These are phyloP conservation scores for Drosophila borborema DNA, from an alignment of 2,888 invertebrate genomes.

Conservation along the genomic window DNA sequence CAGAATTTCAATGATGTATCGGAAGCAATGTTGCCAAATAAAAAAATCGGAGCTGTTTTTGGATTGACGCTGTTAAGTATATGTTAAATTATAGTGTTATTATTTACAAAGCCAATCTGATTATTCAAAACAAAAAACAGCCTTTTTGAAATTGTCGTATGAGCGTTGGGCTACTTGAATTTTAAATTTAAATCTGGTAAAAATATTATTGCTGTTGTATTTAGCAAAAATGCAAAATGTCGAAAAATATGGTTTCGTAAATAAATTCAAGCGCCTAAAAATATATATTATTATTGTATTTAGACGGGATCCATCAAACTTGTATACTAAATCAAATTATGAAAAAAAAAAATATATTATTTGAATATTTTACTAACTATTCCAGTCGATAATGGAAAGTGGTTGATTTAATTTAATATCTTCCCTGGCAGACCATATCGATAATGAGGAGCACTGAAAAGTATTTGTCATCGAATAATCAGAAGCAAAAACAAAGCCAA, in stretches of 20 bases:
- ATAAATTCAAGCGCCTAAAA: not conserved
- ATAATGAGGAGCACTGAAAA: conserved; percentile 20
- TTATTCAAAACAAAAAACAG: not conserved
- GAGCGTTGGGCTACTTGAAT: too few species aligned
- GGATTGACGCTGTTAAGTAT: not conserved
- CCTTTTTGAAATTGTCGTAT: not conserved
- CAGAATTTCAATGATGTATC: not conserved
- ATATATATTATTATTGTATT: not conserved
- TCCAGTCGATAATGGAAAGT: conserved; percentile 34
- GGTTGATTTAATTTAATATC: conserved; percentile 19
- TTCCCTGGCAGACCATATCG: conserved; percentile 37
- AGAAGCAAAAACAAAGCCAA: conserved; percentile 64
- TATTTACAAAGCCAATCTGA: not conserved
- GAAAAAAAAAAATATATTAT: not conserved
- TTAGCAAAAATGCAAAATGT: not conserved
- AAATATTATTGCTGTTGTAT: too few species aligned
- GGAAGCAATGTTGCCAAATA: conserved; percentile 4
- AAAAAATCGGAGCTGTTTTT: not conserved
- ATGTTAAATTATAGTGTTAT: not conserved
- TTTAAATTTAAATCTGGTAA: too few species aligned
- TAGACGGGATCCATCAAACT: not conserved
- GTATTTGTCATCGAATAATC: conserved; percentile 54
- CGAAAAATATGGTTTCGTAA: not conserved
- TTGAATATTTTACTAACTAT: not conserved
- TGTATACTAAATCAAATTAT: not conserved